These are phyloP conservation scores for Oscheius myriophilus DNA, from an alignment of 2,888 invertebrate genomes.

Conservation along the genomic window DNA sequence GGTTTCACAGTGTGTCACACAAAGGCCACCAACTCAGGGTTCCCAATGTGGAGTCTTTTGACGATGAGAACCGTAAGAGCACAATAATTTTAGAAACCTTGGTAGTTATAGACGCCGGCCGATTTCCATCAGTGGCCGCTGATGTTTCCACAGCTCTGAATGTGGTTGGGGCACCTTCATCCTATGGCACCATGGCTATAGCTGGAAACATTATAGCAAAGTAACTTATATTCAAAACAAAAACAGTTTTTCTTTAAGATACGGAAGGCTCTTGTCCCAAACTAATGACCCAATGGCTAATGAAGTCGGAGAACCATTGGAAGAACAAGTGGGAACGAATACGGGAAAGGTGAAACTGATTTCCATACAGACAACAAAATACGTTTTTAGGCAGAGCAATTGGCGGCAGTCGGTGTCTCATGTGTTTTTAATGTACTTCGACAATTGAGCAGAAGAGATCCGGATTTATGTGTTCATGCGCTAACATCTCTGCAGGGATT, in stretches of 20 bases:
- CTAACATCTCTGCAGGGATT: slow-evolving; percentile 81
- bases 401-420: slow-evolving; percentile 74
- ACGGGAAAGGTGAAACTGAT: slow-evolving; percentile 12
- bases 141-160: slow-evolving; percentile 36
- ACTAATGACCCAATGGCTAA: slow-evolving; percentile 9
- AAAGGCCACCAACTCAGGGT: slow-evolving; percentile 16
- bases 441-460: slow-evolving; percentile 85
- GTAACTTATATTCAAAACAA: slow-evolving; percentile 26
- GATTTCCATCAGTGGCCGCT: slow-evolving; percentile 24
- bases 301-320: slow-evolving; percentile 14
- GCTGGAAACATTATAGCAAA: slow-evolving; percentile 56
- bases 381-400: slow-evolving; percentile 43
- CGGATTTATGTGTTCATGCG: slow-evolving; percentile 85
- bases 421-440: slow-evolving; percentile 90
- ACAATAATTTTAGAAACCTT: background rate
- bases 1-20: slow-evolving; percentile 16
- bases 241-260: slow-evolving; percentile 17
- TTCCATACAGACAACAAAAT: background rate
- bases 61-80: slow-evolving; percentile 11
- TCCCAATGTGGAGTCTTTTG: slow-evolving; percentile 3
- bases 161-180: slow-evolving; percentile 60
- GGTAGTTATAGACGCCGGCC: slow-evolving; percentile 12
- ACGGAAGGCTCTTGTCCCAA: slow-evolving; percentile 24
- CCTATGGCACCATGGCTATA: slow-evolving; percentile 56
- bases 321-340: slow-evolving; percentile 1